Evolutionary conservation across 1,140 invertebrate species (phyloP).

Genomic region (Zophobas atratus): DNA sequence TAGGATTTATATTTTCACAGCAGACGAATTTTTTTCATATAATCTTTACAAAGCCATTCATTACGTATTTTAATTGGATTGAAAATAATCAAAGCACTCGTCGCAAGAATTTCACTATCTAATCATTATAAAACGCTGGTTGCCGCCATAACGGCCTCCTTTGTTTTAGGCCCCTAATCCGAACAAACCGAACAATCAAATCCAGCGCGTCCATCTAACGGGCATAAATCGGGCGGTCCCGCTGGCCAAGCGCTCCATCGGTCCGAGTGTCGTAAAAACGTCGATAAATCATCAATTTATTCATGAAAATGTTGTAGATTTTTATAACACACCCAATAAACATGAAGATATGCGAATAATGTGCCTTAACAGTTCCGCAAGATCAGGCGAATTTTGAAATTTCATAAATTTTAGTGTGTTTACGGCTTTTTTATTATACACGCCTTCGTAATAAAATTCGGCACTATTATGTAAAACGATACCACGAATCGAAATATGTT

Average conservation of each 20-base stretch:
- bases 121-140: not conserved
- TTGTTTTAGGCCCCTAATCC: not conserved
- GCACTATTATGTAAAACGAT: not conserved
- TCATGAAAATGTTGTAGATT: slow-evolving; percentile 8
- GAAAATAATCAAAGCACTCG: not conserved
- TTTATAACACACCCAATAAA: not conserved
- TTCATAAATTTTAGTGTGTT: not conserved
- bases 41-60: slow-evolving; percentile 5
- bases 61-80: slow-evolving; percentile 22
- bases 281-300: not conserved
- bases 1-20: slow-evolving; percentile 1
- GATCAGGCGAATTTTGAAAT: not conserved
- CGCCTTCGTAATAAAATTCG: not conserved
- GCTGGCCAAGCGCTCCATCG: not conserved
- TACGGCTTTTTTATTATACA: slow-evolving; percentile 4
- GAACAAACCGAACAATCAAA: not conserved
- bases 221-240: not conserved
- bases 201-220: not conserved
- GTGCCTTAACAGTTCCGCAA: not conserved
- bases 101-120: not conserved
- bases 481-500: not conserved
- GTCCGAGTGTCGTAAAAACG: not conserved
- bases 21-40: not conserved
- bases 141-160: not conserved
- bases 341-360: not conserved